phyloP scores from a whole-genome alignment of 2,797 vertebrate genomes.

The Enteromius thamalakanensis region DNA sequence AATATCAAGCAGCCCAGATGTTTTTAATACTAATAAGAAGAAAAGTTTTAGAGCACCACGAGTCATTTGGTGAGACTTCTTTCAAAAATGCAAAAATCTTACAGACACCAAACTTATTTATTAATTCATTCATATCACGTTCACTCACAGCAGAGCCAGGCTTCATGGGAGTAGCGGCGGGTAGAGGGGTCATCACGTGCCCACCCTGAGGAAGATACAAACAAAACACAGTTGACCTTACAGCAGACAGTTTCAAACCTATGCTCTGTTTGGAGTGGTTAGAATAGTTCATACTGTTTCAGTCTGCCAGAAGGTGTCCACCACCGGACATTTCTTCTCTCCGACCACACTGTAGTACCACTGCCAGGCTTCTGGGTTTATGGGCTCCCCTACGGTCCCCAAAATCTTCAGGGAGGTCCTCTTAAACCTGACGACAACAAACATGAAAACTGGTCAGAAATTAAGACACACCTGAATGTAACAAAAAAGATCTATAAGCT shows the following conservation, averaged over 20 bases:
- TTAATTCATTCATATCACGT: neutral
- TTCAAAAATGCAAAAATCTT: too few relatives aligned
- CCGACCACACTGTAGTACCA: constrained; percentile 95
- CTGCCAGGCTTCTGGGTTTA: constrained; percentile 97
- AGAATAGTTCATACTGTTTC: constrained; percentile 83
- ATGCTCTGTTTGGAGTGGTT: neutral
- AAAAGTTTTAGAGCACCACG: too few relatives aligned
- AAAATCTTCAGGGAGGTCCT: constrained; percentile 89
- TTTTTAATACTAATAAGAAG: neutral
- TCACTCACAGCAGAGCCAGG: constrained; percentile 95
- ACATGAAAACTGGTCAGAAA: neutral
- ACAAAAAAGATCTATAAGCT: neutral
- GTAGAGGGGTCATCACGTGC: constrained; percentile 92
- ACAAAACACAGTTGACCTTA: neutral
- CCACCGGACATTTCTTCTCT: constrained; percentile 88
- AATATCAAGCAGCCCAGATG: neutral
- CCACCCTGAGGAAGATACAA: constrained; percentile 81
- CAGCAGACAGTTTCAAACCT: neutral
- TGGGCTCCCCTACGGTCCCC: constrained; percentile 95
- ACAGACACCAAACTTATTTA: neutral
- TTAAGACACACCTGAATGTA: neutral
- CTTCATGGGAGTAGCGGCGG: constrained; percentile 91
- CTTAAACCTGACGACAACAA: constrained; percentile 79
- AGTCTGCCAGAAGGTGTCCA: constrained; percentile 99
- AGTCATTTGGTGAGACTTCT: neutral